Evolutionary conservation across 1,140 invertebrate genomes (phyloP), one percentile per base, ranked within the genome.

Genomic region (Drosophila santomea): DNA sequence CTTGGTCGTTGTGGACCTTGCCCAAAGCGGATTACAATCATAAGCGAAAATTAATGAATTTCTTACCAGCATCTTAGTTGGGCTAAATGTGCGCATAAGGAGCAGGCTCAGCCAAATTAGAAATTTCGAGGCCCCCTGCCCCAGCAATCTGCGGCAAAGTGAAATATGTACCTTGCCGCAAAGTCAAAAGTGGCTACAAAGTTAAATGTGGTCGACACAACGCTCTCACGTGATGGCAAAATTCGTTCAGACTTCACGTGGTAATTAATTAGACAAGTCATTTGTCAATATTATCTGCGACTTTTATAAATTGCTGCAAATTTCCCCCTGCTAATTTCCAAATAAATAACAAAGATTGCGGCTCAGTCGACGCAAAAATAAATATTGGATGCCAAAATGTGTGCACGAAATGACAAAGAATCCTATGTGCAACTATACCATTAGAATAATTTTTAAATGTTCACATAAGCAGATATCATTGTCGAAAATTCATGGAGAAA

Each of bases 11-110:
- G 75, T 59, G 73, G 58, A 62, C 55, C 50, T 64, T 62, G 44
- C 50, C 76, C 63, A 60, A 75, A 83, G 71, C 75, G 66, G 58
- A 83, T 82, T 83, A 79, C 75, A 83, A 83, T 78, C 75, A 83
- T 79, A 83, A 83, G 80, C 80, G 80, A 83, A 83, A 71, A 78
- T 82, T 83, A 82, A 52, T 52, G 59, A 61, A 79, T 77, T 79
- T 73, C 77, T 79, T 79, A 79, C 77, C 67, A 79, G 77, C 77
- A 78, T 75, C 77, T 79, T 73, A 67, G 77, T 79, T 79, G 64
- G 60, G 73, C 66, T 48, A 60, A 78, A 23, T 20, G 11, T 48
- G 25, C 61, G 23, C 32, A 52, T 52, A 44, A 38, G 17, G 38
- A 20, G 17, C 38, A n/a, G 36, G 35, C 25, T 23, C 28, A 36